These are phyloP conservation scores for Barnardius zonarius DNA, from an alignment of 2,113 vertebrate species.

Conservation along the genomic window DNA sequence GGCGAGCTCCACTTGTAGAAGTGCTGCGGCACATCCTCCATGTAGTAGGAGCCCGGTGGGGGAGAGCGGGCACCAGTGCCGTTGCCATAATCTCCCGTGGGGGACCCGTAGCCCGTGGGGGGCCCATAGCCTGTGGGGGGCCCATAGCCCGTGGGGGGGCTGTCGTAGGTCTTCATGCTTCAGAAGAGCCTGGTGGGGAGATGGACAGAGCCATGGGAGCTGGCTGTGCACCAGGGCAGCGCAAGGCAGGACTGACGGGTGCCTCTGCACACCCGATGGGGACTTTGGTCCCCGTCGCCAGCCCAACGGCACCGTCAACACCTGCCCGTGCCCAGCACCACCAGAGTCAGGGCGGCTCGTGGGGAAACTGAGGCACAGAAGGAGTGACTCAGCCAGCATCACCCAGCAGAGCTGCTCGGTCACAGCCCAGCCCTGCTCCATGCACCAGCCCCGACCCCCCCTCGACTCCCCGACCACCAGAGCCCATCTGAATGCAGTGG, in stretches of 20 bases:
- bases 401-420: neutral
- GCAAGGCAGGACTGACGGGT: neutral
- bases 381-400: neutral
- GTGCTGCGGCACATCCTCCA: constrained; percentile 74
- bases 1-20: constrained; percentile 86
- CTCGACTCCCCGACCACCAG: neutral
- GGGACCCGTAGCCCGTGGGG: constrained; percentile 54
- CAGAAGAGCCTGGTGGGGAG: neutral
- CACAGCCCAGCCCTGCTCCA: neutral
- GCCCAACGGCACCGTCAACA: neutral
- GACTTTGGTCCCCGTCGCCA: constrained; percentile 13
- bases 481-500: neutral
- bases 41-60: constrained; percentile 75
- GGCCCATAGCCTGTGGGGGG: constrained; percentile 58
- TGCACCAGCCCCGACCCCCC: neutral
- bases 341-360: rapidly evolving
- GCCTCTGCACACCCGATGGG: rapidly evolving
- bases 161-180: neutral
- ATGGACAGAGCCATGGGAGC: rapidly evolving
- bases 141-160: neutral
- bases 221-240: rapidly evolving
- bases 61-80: constrained; percentile 47
- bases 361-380: neutral
- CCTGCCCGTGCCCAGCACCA: neutral
- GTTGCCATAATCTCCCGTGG: neutral